Evolutionary conservation across 2,888 invertebrate genomes (phyloP), one percentile per base, ranked within the genome.

Genomic region (Acanthosoma haemorrhoidale): DNA sequence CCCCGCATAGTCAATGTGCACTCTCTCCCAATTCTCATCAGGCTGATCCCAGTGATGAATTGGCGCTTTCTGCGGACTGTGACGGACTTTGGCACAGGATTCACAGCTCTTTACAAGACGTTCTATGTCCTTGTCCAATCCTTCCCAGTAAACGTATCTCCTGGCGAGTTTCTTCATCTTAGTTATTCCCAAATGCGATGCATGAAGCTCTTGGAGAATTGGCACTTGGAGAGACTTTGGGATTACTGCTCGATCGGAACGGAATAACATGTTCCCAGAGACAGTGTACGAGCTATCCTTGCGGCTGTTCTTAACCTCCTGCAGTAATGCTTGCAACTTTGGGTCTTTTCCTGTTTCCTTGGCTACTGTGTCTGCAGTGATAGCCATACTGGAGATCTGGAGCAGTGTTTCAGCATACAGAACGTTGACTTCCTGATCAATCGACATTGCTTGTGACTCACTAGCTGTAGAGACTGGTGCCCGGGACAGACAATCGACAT

Each of bases 1-100:
- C 1, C 76, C 76, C 15, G 75, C 75, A 58, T 75, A 77, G 61
- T 77, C 76, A 8, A 76, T 75, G 36, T 77, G 77, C 3, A 77
- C 71, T 29, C 77, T 59, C 58, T 76, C 64, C 76, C 76, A 77
- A 41, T 73, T 73, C n/a, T 70, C 60, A 21, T 73, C 71, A 16
- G 76, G 76, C 58, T 64, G 64, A 6, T 72, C 69, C 77, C 76
- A 77, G 1, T 73, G 73, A 43, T 75, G 77, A n/a, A 75, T 36
- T 36, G 36, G 8, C 8, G 36, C 36, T 13, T 36, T 36, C 36
- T 36, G 36, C 43, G 1, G 74, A 36, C 36, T 36, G 13, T 13
- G 36, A 8, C 8, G 36, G 36, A 36, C 36, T 8, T 41, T 21
- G 4, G 51, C 21, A 32, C 34, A 66, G 21, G 59, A 11, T 63